phyloP scores from a whole-genome alignment of 2,888 invertebrate genomes.

The Smittia sp. region DNA sequence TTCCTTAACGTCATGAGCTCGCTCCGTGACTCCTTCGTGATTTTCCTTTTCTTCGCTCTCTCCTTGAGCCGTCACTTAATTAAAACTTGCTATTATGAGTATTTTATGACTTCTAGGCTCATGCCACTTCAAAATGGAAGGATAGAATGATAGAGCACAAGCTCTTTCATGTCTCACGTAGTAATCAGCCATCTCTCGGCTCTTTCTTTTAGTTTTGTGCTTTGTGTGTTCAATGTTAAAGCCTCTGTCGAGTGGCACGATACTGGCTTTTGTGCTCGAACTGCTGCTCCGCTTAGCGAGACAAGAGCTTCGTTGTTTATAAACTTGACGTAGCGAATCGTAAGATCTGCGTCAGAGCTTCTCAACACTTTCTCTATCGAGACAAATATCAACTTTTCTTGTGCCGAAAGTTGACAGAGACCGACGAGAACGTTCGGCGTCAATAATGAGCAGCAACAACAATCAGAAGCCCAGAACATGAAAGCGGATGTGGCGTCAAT shows the following conservation, averaged over 20 bases:
- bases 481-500: not conserved
- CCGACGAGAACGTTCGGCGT: too few species aligned
- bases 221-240: not conserved
- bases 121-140: not conserved
- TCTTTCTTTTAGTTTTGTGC: not conserved
- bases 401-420: too few species aligned
- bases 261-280: too few species aligned
- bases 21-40: not conserved
- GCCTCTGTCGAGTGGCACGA: too few species aligned
- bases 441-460: not conserved
- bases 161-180: conserved; percentile 13
- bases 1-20: not conserved
- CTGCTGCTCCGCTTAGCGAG: too few species aligned
- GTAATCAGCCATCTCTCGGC: not conserved
- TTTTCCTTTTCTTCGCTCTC: not conserved
- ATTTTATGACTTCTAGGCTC: not conserved
- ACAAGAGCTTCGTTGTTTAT: too few species aligned
- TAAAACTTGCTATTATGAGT: conserved; percentile 5
- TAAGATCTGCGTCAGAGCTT: too few species aligned
- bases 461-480: not conserved
- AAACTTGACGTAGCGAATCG: too few species aligned
- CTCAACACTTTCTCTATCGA: too few species aligned
- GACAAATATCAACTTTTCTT: too few species aligned
- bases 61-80: conserved; percentile 19
- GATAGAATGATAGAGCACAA: not conserved